Evolutionary conservation across 2,113 vertebrate species (phyloP), one percentile per base, ranked within the genome.

Genomic region (Passer montanus): DNA sequence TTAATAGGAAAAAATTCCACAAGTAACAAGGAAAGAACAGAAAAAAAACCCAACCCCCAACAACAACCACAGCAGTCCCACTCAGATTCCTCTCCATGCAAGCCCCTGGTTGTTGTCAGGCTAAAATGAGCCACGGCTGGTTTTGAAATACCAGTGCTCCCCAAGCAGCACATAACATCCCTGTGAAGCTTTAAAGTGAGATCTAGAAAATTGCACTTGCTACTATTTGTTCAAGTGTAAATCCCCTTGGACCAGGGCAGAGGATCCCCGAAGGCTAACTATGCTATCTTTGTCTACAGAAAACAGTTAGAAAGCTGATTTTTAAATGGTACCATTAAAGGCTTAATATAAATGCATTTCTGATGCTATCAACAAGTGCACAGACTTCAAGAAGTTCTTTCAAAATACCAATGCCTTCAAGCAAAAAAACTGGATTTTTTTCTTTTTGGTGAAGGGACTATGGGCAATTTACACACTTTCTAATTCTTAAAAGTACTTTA

Each of bases 271-370:
- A 90, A 87, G 47, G 84, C 79, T 59, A 79, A 18, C 52, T 58
- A 10, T 22, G 39, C 66, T 93, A 62, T 84, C 62, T 84, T 53
- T 49, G 35, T n/a, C 82, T 60, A 55, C 3, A 63, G 79, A 59
- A 95, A 92, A 90, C 85, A 88, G 94, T 85, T 70, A 60, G 55
- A 91, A 93, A 86, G 72, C 49, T 59, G 33, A 85, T 70, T 89
- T 89, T 53, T 87, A 96, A 83, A 93, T 41, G 53, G 16, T 79
- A 22, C 82, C 77, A 88, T 92, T 94, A 95, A 70, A 77, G 79
- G 47, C 23, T 95, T 68, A 79, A 79, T 76, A 89, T 28, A 91
- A 80, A 91, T 24, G n/a, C 18, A 56, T 85, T 94, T 84, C 52
- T 84, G 87, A 76, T 84, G 24, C 49, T 82, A 89, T 84, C 79